Evolutionary conservation across 2,797 vertebrate species (phyloP), one percentile per base, ranked within the genome.

Genomic region (Megaceryle alcyon): DNA sequence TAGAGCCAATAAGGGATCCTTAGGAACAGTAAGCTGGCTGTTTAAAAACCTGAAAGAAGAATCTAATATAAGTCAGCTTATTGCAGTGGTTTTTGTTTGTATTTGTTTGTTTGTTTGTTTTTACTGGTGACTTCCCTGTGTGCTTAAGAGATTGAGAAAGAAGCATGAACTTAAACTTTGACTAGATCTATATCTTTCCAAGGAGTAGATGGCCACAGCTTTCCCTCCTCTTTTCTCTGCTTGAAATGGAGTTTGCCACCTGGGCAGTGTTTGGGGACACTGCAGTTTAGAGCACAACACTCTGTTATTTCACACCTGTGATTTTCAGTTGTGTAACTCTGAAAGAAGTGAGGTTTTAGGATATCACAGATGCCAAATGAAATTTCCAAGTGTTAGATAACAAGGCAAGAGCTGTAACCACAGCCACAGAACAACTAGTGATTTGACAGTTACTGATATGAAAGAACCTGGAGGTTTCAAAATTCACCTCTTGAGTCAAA

Each of bases 41-140:
- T 12, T 6, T 61, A 75, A 69, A 86, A 70, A 31, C 1, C 11
- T 79, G 28, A 57, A n/a, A 77, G 54, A 84, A 84, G 4, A 60
- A 23, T 35, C 29, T 28, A 60, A 61, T 6, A 39, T 11, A 60
- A 5, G n/a, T 39, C 0, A 0, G 8, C 3, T 79, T 86, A 51
- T 7, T 71, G 20, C 14, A 59, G 54, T 29, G 29, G 61, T 51
- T 44, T 60, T 61, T 53, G 4, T 48, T 22, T 22, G 21, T 10
- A 20, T 29, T 4, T 14, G 39, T 3, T 1, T 6, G 20, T 5
- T 9, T 14, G 6, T 5, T 7, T 18, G 11, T 12, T 4, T 4
- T 11, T 61, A 9, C 28, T 29, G 7, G 1, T 68, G 18, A 64
- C 13, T 60, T 19, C 19, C 39, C 31, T 86, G 54, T 10, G 6